A percentile compares a stretch with the other conserved stretches of the same genome.
These are phyloP conservation scores for Prunella himalayana DNA, from an alignment of 2,113 vertebrate species.

Conservation along the genomic window DNA sequence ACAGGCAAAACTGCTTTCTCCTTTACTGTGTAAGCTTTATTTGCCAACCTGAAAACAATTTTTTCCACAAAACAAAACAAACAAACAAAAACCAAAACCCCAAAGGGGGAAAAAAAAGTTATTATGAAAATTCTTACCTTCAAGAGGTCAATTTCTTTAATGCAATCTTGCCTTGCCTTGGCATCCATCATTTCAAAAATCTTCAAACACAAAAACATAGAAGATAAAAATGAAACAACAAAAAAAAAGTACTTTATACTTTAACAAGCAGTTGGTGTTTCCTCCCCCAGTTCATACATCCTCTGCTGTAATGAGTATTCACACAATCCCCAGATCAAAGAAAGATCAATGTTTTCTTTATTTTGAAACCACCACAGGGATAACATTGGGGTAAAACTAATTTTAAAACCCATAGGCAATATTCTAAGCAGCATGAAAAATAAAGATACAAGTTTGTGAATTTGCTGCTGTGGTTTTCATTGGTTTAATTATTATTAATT, in stretches of 20 bases:
- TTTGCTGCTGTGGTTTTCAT: neutral
- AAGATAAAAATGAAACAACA: neutral
- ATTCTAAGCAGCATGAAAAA: neutral
- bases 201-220: conserved; percentile 53
- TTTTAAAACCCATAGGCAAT: neutral
- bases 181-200: conserved; percentile 97
- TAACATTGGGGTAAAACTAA: neutral
- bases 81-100: neutral
- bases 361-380: neutral
- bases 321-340: neutral
- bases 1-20: neutral
- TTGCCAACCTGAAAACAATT: neutral
- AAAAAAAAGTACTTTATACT: neutral
- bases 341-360: neutral
- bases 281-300: neutral
- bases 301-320: neutral
- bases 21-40: neutral
- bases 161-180: conserved; percentile 90
- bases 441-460: neutral
- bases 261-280: neutral
- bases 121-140: conserved; percentile 77
- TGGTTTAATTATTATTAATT: neutral
- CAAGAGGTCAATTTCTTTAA: conserved; percentile 92
- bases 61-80: neutral
- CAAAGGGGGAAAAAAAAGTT: neutral